phyloP scores from a whole-genome alignment of 2,797 vertebrate genomes.

The Muscicapa comitata region DNA sequence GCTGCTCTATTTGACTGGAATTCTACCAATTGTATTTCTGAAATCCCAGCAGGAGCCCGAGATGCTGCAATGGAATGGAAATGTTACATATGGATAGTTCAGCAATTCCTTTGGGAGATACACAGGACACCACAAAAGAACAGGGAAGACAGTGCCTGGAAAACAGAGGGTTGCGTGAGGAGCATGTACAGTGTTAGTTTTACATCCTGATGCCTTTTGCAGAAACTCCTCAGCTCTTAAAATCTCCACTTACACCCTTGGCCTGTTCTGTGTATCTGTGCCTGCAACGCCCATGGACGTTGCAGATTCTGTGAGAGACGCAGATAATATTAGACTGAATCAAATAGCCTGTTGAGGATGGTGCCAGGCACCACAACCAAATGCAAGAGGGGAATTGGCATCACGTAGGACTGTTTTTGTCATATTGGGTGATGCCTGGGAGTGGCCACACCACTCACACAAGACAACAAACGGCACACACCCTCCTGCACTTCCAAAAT shows the following conservation, averaged over 20 bases:
- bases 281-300: neutral
- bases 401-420: neutral
- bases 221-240: neutral
- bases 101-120: neutral
- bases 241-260: neutral
- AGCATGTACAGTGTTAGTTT: neutral
- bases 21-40: conserved; percentile 17
- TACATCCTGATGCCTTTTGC: neutral
- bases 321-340: neutral
- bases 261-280: neutral
- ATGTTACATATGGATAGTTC: neutral
- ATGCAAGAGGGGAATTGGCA: neutral
- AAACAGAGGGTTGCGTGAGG: neutral
- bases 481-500: neutral
- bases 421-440: neutral
- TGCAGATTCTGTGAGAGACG: neutral
- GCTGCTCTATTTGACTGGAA: neutral
- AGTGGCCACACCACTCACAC: neutral
- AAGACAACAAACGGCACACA: neutral
- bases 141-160: neutral
- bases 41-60: conserved; percentile 18
- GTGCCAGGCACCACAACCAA: neutral
- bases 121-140: neutral
- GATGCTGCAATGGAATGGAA: neutral
- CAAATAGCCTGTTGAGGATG: neutral